Conservation (phyloP, 2,888 invertebrate species). For the Parascotia fuliginaria region DNA sequence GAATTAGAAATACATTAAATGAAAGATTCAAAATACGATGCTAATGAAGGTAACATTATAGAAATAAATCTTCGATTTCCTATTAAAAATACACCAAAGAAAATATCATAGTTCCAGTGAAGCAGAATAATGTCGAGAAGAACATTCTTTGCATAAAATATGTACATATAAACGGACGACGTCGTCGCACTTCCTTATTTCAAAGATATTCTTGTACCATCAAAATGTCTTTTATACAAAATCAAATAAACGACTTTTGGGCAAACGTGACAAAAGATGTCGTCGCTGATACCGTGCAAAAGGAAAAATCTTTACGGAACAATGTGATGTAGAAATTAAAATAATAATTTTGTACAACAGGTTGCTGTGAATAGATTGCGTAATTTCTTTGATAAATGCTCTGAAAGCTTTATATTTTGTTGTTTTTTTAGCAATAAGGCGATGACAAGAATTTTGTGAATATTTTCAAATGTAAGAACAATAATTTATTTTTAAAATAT, state of each 20-base stretch:
- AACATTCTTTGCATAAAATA: neutral
- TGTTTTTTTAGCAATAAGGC: no score
- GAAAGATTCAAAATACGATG: no score
- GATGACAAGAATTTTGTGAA: no score
- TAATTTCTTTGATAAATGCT: slow-evolving; percentile 40
- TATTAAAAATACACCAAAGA: neutral
- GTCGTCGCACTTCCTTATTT: neutral
- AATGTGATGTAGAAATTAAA: slow-evolving; percentile 35
- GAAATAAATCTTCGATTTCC: neutral
- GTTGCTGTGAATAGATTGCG: slow-evolving; percentile 31
- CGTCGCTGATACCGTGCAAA: slow-evolving; percentile 24
- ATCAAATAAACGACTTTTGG: slow-evolving; percentile 36
- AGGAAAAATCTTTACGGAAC: slow-evolving; percentile 36
- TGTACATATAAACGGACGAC: neutral
- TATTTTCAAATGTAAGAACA: no score
- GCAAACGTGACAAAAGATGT: slow-evolving; percentile 30
- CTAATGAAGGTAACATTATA: neutral
- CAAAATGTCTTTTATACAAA: slow-evolving; percentile 35
- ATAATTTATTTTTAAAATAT: no score
- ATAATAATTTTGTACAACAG: slow-evolving; percentile 40
- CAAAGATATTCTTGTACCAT: slow-evolving; percentile 7
- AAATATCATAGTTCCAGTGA: neutral
- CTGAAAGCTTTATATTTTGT: no score
- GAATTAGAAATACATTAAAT: no score
- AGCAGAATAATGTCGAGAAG: neutral